phyloP scores from a whole-genome alignment of 2,888 invertebrate genomes.

The Bombylius discolor region DNA sequence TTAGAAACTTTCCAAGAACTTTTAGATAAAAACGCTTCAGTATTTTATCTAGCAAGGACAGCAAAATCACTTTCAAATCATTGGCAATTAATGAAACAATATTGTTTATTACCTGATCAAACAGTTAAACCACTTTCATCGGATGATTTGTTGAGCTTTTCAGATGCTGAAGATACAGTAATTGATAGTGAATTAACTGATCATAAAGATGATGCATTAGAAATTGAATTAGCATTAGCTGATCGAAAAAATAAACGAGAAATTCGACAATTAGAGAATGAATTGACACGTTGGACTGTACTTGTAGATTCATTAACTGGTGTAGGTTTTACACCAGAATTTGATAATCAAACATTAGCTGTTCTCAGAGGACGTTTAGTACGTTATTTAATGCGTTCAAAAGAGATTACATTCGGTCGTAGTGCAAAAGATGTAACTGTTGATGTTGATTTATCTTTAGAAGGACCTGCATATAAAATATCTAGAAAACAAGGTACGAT shows the following conservation, averaged over 20 bases:
- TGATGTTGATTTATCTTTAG: constrained; percentile 84
- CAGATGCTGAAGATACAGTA: constrained; percentile 83
- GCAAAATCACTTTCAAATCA: constrained; percentile 73
- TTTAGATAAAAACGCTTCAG: constrained; percentile 65
- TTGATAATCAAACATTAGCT: constrained; percentile 88
- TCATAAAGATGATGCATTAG: constrained; percentile 66
- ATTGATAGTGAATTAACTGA: constrained; percentile 71
- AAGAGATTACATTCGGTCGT: constrained; percentile 88
- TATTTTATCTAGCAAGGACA: constrained; percentile 80
- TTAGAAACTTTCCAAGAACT: constrained; percentile 74
- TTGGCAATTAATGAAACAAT: constrained; percentile 87
- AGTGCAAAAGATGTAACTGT: constrained; percentile 77
- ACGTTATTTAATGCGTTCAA: constrained; percentile 84
- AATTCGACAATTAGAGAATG: constrained; percentile 78
- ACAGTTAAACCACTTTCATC: constrained; percentile 51
- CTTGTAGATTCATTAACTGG: constrained; percentile 82
- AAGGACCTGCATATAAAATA: constrained; percentile 89
- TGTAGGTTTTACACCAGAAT: constrained; percentile 63
- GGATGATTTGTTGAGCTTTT: constrained; percentile 60
- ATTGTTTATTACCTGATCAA: constrained; percentile 83
- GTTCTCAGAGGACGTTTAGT: constrained; percentile 84
- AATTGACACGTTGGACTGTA: constrained; percentile 81
- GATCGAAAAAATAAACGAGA: constrained; percentile 71
- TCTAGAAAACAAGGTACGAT: constrained; percentile 89
- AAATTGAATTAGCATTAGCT: constrained; percentile 60